Evolutionary conservation across 1,140 invertebrate genomes (phyloP), one percentile per base, ranked within the genome.

Genomic region (Lamellibrachia luymesi): DNA sequence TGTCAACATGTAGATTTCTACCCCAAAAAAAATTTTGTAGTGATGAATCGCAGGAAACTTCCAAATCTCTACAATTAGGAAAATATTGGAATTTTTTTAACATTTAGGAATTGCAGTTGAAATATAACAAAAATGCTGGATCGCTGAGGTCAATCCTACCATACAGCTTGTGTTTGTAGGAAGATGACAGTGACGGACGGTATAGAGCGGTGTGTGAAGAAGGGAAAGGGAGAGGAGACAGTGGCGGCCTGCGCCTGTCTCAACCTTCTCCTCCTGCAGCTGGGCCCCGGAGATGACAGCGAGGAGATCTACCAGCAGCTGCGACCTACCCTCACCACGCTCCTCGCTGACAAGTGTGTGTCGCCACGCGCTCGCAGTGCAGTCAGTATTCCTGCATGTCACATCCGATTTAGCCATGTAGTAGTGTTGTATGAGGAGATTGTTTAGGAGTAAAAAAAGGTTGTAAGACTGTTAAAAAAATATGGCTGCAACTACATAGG

Each of bases 171-270:
- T 91, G 93, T 92, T 93, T 93, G 91, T 95, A 97, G 98, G 93
- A 97, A 97, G 93, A 97, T 98, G 94, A 99, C 98, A 0, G 96
- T 99, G 2, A 97, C 97, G 56, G 98, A 99, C 95, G 97, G 97
- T 91, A 96, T 99, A 25, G 97, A 98, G 94, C 97, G 97, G 27
- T 97, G 98, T 92, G 95, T 99, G 94, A 98, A 98, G 92, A 98
- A 98, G 94, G 98, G 98, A 0, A 97, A 97, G 91, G 97, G 97
- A 5, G 97, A 97, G 4, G 98, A 99, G 96, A 97, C 98, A 95
- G 97, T 97, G 0, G 97, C 97, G 25, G 98, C 98, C 2, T 98
- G 98, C 0, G 97, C 97, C 93, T 96, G 99, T 51, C 97, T 98
- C 13, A 97, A 97, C 7, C 95, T 99, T 38, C 95, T 99, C 0